A percentile compares a stretch with the other conserved stretches of the same genome.
Evolutionary conservation across 2,113 vertebrate species (phyloP).

Genomic region (Aptenodytes patagonicus): DNA sequence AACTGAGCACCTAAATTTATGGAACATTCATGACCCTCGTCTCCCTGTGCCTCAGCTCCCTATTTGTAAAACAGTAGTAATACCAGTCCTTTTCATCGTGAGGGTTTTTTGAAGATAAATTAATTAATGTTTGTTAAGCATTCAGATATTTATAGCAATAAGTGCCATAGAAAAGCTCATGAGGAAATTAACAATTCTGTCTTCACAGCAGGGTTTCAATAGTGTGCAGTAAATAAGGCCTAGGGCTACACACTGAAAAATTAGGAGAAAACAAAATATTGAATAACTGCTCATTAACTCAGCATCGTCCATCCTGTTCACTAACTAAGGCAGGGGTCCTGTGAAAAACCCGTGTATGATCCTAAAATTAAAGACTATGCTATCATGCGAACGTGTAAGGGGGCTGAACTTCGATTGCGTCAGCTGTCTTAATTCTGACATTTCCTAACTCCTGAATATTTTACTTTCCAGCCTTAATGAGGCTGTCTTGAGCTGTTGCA

Average conservation of each 20-base stretch:
- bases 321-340: slow-evolving; percentile 14
- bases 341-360: background rate
- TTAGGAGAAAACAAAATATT: slow-evolving; percentile 71
- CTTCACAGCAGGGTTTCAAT: slow-evolving; percentile 65
- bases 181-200: slow-evolving; percentile 70
- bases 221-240: slow-evolving; percentile 67
- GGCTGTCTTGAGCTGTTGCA: background rate
- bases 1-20: background rate
- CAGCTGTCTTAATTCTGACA: background rate
- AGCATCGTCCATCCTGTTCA: slow-evolving; percentile 45
- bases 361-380: background rate
- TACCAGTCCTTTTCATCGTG: background rate
- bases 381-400: background rate
- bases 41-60: background rate
- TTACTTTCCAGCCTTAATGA: slow-evolving; percentile 12
- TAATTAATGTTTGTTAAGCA: slow-evolving; percentile 67
- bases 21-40: background rate
- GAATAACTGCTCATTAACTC: slow-evolving; percentile 68
- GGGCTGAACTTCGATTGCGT: background rate
- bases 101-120: slow-evolving; percentile 53
- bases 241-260: slow-evolving; percentile 66
- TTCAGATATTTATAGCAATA: slow-evolving; percentile 65
- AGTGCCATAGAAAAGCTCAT: slow-evolving; percentile 64
- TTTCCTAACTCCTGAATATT: background rate
- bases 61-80: slow-evolving; percentile 13